phyloP scores from a whole-genome alignment of 2,797 vertebrate genomes.

The Anguilla obscura region DNA sequence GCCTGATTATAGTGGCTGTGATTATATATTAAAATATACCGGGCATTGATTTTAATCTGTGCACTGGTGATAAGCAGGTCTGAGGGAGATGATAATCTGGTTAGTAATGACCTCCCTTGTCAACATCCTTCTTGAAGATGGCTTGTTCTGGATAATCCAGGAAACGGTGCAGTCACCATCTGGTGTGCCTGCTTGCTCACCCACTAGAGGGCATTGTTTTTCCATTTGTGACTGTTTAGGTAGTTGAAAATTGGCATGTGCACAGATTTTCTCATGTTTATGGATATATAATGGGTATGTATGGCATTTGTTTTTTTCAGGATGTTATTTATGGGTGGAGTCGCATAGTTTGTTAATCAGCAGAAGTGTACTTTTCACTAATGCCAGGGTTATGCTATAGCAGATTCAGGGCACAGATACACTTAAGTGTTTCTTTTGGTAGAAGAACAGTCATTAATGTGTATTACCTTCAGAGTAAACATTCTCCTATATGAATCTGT shows the following conservation, averaged over 20 bases:
- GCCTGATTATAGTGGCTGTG: not conserved
- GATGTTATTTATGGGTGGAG: not conserved
- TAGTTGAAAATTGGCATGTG: not conserved
- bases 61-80: constrained; percentile 16
- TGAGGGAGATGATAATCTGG: constrained; percentile 55
- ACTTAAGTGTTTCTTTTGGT: not conserved
- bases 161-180: constrained; percentile 63
- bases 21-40: not conserved
- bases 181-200: constrained; percentile 46
- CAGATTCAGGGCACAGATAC: not conserved
- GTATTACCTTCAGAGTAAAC: not conserved
- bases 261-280: not conserved
- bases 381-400: not conserved
- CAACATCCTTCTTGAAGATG: constrained; percentile 54
- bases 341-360: not conserved
- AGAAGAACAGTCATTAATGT: not conserved
- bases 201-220: constrained; percentile 54
- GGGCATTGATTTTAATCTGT: constrained; percentile 15
- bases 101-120: constrained; percentile 55
- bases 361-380: not conserved
- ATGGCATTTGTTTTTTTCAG: not conserved
- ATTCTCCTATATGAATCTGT: not conserved
- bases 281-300: not conserved
- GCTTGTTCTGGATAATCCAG: constrained; percentile 64
- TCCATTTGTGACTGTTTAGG: not conserved